These are phyloP conservation scores for Glaucidium brasilianum DNA, from an alignment of 2,113 vertebrate genomes.

Conservation along the genomic window DNA sequence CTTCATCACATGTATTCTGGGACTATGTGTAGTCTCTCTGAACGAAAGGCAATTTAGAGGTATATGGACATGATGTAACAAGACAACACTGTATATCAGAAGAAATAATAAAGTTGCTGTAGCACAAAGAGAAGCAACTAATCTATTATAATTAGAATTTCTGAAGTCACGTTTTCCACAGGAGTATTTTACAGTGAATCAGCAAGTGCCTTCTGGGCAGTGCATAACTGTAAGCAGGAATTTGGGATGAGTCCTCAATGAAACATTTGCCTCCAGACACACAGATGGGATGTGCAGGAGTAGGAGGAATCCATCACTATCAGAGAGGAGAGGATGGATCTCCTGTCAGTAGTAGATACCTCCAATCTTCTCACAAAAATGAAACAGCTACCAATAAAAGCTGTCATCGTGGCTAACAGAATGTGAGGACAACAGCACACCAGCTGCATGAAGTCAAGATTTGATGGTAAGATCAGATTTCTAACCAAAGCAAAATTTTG, in stretches of 20 bases:
- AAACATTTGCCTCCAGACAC: not conserved
- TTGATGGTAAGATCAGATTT: not conserved
- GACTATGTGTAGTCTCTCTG: not conserved
- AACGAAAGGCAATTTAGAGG: not conserved
- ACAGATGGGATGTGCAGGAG: not conserved
- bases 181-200: not conserved
- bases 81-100: not conserved
- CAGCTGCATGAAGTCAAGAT: not conserved
- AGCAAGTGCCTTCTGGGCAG: not conserved
- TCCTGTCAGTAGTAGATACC: not conserved
- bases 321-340: not conserved
- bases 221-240: not conserved
- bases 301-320: not conserved
- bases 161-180: not conserved
- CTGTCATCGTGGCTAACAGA: not conserved
- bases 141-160: not conserved
- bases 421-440: not conserved
- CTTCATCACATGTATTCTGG: not conserved
- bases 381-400: not conserved
- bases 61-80: not conserved
- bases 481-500: not conserved
- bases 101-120: not conserved
- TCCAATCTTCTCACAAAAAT: not conserved
- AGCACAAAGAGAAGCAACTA: not conserved
- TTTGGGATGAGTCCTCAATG: not conserved